These are phyloP conservation scores for Notothenia rossii DNA, from an alignment of 2,113 vertebrate genomes.

Conservation along the genomic window DNA sequence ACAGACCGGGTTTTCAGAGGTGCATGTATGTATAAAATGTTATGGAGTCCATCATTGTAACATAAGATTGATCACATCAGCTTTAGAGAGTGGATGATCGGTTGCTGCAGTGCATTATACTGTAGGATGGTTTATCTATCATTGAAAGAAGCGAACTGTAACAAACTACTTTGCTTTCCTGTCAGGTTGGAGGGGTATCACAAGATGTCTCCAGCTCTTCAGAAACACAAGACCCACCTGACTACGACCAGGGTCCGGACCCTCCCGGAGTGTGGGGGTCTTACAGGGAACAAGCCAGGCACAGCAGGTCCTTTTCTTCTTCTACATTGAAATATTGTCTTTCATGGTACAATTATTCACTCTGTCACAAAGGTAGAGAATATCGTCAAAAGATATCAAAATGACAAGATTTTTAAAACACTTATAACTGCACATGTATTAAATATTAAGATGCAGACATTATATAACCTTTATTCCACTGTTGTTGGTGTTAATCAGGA, in stretches of 20 bases:
- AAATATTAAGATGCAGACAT: background rate
- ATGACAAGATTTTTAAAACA: background rate
- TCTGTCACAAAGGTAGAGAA: background rate
- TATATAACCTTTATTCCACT: background rate
- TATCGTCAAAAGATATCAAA: background rate
- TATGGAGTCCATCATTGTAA: too few species aligned
- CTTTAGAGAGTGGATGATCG: background rate
- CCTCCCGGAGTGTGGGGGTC: conserved; percentile 22
- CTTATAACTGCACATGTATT: background rate
- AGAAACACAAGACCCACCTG: conserved; percentile 34
- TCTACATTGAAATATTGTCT: background rate
- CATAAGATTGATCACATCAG: too few species aligned
- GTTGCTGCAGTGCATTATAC: background rate
- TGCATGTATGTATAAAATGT: too few species aligned
- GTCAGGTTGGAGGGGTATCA: conserved; percentile 22
- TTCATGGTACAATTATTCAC: background rate
- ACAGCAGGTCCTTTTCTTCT: conserved; percentile 34
- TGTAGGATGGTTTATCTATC: background rate
- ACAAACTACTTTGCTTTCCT: background rate
- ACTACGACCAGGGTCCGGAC: conserved; percentile 20
- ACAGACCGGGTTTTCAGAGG: too few species aligned
- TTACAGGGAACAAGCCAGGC: conserved; percentile 23
- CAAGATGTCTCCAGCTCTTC: conserved; percentile 33
- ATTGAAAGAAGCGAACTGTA: background rate
- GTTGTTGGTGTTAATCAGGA: background rate